Evolutionary conservation across 2,113 vertebrate species (phyloP).

Genomic region (Myotis yumanensis): DNA sequence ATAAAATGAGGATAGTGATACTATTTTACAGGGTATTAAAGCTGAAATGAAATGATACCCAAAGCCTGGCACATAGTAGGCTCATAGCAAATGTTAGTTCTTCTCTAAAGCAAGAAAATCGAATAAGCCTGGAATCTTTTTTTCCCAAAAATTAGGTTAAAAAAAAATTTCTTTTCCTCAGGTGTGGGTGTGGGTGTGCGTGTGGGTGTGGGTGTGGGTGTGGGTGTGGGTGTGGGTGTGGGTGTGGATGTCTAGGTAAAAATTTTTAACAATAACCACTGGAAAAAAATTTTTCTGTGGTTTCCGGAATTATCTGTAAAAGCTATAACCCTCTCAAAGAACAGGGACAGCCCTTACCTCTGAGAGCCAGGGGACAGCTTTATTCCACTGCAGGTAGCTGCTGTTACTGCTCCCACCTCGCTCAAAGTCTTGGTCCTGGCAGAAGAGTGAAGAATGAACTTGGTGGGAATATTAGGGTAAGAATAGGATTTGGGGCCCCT

Average conservation of each 20-base stretch:
- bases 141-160: background rate
- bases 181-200: no score
- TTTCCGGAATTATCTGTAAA: background rate
- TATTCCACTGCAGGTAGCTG: slow-evolving; percentile 75
- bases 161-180: background rate
- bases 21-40: background rate
- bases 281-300: background rate
- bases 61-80: background rate
- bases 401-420: background rate
- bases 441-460: slow-evolving; percentile 9
- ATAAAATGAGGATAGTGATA: background rate
- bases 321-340: background rate
- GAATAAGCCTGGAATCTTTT: background rate
- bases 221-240: no score
- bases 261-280: background rate
- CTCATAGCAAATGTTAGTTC: background rate
- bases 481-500: background rate
- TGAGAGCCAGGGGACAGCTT: slow-evolving; percentile 75
- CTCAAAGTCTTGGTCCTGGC: slow-evolving; percentile 55
- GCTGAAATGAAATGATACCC: background rate
- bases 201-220: no score
- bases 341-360: slow-evolving; percentile 62
- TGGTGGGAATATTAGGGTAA: background rate
- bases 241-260: background rate
- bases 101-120: background rate